phyloP scores from a whole-genome alignment of 2,113 vertebrate genomes.

The Kryptolebias marmoratus region DNA sequence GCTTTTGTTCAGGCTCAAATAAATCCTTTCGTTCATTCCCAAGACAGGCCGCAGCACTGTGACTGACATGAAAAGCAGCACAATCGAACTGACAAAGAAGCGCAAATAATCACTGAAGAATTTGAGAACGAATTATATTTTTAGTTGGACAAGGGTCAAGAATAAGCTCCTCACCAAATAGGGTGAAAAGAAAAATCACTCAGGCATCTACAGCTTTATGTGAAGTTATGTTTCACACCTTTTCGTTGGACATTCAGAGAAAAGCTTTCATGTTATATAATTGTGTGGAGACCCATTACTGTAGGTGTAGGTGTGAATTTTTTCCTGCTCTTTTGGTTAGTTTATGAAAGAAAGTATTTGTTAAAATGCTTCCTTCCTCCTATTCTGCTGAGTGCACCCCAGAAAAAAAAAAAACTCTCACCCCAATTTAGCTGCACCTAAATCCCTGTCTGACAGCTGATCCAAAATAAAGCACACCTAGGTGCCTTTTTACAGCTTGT shows the following conservation, averaged over 20 bases:
- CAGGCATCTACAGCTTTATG: constrained; percentile 20
- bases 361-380: constrained; percentile 26
- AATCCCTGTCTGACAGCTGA: constrained; percentile 59
- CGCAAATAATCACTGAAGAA: constrained; percentile 29
- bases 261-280: constrained; percentile 1
- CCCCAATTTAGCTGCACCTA: constrained; percentile 51
- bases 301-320: constrained; percentile 21
- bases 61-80: constrained; percentile 19
- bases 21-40: constrained; percentile 34
- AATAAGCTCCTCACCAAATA: constrained; percentile 6
- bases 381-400: constrained; percentile 50
- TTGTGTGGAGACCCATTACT: constrained; percentile 17
- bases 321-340: background rate
- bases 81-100: constrained; percentile 23
- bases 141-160: constrained; percentile 8
- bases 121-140: constrained; percentile 28
- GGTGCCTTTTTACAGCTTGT: constrained; percentile 42
- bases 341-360: constrained; percentile 26
- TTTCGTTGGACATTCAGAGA: constrained; percentile 29
- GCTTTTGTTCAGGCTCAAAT: constrained; percentile 22
- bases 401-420: constrained; percentile 32
- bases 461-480: constrained; percentile 28
- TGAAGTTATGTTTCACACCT: constrained; percentile 27
- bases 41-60: constrained; percentile 47
- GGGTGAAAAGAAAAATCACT: background rate